Evolutionary conservation across 2,888 invertebrate species (phyloP).

Genomic region (Pterostichus niger): DNA sequence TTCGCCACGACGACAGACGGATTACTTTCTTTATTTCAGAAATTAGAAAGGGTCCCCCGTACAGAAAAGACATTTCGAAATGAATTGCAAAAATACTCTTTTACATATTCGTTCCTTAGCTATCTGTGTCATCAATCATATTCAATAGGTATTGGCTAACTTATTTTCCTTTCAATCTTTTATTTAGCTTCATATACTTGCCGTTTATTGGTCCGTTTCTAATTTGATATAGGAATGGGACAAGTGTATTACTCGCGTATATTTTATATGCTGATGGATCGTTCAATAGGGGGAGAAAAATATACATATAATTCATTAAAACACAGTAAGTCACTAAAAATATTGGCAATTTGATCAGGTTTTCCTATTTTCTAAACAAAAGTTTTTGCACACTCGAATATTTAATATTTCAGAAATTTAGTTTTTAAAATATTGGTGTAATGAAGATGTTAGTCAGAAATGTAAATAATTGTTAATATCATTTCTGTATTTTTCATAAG

Average conservation of each 20-base stretch:
- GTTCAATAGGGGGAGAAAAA: too few relatives aligned
- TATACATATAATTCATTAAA: too few relatives aligned
- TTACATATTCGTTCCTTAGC: slow-evolving; percentile 45
- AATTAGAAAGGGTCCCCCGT: slow-evolving; percentile 66
- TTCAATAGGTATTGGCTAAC: slow-evolving; percentile 38
- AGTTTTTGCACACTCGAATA: too few relatives aligned
- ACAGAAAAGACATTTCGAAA: slow-evolving; percentile 54
- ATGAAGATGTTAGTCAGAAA: too few relatives aligned
- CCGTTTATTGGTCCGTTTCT: background rate
- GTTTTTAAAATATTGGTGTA: too few relatives aligned
- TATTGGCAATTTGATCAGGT: too few relatives aligned
- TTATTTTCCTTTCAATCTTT: slow-evolving; percentile 46
- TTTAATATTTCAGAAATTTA: too few relatives aligned
- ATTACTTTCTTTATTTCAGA: slow-evolving; percentile 68
- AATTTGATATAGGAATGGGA: background rate
- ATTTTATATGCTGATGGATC: slow-evolving; percentile 3
- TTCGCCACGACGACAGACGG: slow-evolving; percentile 57
- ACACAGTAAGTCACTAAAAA: too few relatives aligned
- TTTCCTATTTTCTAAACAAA: too few relatives aligned
- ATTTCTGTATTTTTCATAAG: too few relatives aligned
- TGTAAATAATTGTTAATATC: too few relatives aligned
- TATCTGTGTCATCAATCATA: slow-evolving; percentile 48
- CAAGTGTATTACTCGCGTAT: background rate
- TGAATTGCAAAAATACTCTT: slow-evolving; percentile 55
- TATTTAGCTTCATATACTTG: slow-evolving; percentile 28